Evolutionary conservation across 2,888 invertebrate species (phyloP), one percentile per base, ranked within the genome.

Genomic region (Phortica okadai): DNA sequence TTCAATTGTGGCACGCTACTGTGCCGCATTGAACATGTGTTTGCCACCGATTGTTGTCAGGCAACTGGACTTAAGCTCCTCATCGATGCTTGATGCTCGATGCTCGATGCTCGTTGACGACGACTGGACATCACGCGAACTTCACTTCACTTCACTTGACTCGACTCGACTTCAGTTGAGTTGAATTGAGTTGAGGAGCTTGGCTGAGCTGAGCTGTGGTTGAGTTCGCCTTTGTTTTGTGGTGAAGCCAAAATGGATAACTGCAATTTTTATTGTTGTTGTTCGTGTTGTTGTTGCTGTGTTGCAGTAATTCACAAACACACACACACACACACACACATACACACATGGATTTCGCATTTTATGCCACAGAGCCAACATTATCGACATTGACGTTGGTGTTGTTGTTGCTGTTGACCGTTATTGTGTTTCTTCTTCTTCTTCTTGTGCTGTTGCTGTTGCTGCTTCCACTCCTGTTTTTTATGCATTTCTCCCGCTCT

Each of bases 251-350:
- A 66, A 66, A 66, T 66, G 11, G 41, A 66, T 66, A 42, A 42
- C 66, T 41, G 42, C 66, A 64, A n/a, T 76, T 76, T 33, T 58
- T 56, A 16, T 41, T 54, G 5, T 73, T 73, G 67, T 70, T 33
- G 4, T 33, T 4, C 33, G 0, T 33, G 33, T 5, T 33, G 33
- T 33, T 33, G 33, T 33, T 33, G 33, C 33, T 33, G 33, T 33
- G 33, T 33, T 62, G 25, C 21, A 25, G 62, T 25, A 21, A 21
- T 25, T 25, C 8, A 62, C 14, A 6, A 1, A 50, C 50, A 6
- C 50, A 50, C 50, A 50, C 14, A 6, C 50, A 50, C 50, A 6
- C 50, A 50, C 50, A 50, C 50, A 14, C 2, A 50, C 6, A 6
- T 3, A 50, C 45, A 45, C 45, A 45, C 6, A 45, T 8, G 45